These are phyloP conservation scores for Empidonax traillii DNA, from an alignment of 2,113 vertebrate genomes.

Conservation along the genomic window DNA sequence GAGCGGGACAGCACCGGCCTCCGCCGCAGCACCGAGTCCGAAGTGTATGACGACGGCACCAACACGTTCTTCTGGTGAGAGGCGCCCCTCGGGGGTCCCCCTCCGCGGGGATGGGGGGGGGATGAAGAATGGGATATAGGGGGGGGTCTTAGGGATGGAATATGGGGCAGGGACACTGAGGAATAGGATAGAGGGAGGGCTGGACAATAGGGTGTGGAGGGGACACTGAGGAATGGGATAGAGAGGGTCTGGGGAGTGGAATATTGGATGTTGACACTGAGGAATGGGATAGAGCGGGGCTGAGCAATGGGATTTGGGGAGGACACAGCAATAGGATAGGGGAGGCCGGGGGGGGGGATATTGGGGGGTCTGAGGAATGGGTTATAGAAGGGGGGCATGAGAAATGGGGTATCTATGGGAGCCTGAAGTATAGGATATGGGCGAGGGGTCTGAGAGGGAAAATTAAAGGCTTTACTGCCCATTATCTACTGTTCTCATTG, in stretches of 20 bases:
- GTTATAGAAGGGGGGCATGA: background rate
- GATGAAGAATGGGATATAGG: too few relatives aligned
- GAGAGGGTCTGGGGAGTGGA: background rate
- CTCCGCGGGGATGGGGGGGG: too few relatives aligned
- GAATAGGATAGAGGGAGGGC: too few relatives aligned
- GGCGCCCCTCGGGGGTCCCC: too few relatives aligned
- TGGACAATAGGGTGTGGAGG: background rate
- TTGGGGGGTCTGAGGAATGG: too few relatives aligned
- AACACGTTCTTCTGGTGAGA: slow-evolving; percentile 98
- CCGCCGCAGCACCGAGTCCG: slow-evolving; percentile 84
- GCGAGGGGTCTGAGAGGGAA: background rate
- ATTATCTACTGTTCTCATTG: rapidly evolving
- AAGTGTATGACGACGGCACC: slow-evolving; percentile 94
- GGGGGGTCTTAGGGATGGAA: too few relatives aligned
- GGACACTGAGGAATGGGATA: background rate
- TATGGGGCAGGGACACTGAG: background rate
- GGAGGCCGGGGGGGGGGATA: too few relatives aligned
- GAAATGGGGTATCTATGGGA: background rate
- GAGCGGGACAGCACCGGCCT: background rate
- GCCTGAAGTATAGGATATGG: background rate
- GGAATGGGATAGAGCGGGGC: background rate
- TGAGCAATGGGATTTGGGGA: background rate
- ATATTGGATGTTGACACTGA: too few relatives aligned
- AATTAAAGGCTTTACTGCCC: rapidly evolving
- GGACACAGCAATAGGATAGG: background rate